These are phyloP conservation scores for Petrocephalus microphthalmus DNA, from an alignment of 2,113 vertebrate genomes.

Conservation along the genomic window DNA sequence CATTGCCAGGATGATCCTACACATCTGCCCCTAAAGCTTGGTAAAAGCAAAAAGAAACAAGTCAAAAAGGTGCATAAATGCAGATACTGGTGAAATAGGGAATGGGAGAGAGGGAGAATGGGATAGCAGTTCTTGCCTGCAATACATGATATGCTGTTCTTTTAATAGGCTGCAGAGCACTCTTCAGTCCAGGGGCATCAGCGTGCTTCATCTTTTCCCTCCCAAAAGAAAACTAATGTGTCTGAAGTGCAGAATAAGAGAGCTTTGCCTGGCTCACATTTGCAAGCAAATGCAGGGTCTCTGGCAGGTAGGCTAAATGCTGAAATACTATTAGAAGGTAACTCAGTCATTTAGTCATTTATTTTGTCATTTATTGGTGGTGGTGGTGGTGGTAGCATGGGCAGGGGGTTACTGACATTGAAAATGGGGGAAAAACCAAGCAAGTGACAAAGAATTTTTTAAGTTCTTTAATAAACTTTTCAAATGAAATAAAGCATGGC, in stretches of 20 bases:
- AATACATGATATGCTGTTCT: not conserved
- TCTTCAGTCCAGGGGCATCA: not conserved
- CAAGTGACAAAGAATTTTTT: not conserved
- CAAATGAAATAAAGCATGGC: not conserved
- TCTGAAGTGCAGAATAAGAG: slow-evolving; percentile 24
- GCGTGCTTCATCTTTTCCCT: slow-evolving; percentile 14
- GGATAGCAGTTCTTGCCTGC: not conserved
- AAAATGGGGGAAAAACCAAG: not conserved
- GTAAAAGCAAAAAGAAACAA: slow-evolving; percentile 36
- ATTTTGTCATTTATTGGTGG: not conserved
- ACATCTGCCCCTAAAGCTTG: not conserved
- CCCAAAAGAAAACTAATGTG: slow-evolving; percentile 30
- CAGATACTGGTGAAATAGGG: not conserved
- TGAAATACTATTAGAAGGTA: not conserved
- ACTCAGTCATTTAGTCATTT: not conserved
- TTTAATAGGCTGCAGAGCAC: slow-evolving; percentile 24
- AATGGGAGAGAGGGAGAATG: no score
- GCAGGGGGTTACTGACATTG: not conserved
- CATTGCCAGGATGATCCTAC: slow-evolving; percentile 36
- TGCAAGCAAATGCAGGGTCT: not conserved
- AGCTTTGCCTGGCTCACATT: slow-evolving; percentile 1
- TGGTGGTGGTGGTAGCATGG: not conserved
- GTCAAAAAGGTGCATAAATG: slow-evolving; percentile 26
- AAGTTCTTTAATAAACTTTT: not conserved
- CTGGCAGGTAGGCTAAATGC: slow-evolving; percentile 22